phyloP scores from a whole-genome alignment of 2,888 invertebrate species.

The Zygothrica quintamaculata region DNA sequence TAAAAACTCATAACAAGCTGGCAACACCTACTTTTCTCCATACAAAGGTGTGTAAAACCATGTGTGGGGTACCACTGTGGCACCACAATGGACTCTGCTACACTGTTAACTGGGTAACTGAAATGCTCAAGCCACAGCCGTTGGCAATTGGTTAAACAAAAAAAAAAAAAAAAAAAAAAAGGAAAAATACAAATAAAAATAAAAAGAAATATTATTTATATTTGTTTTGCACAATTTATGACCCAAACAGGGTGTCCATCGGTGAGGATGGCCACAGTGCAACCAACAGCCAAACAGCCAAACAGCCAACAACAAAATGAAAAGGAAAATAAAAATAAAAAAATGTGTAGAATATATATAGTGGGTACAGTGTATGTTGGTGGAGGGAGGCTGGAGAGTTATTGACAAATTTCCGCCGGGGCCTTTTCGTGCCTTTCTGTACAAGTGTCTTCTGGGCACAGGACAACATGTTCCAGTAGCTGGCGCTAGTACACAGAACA shows the following conservation, averaged over 20 bases:
- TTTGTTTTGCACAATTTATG: constrained; percentile 71
- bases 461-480: constrained; percentile 71
- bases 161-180: too few species aligned
- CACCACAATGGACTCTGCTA: constrained; percentile 4
- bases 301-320: too few species aligned
- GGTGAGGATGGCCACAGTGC: not conserved
- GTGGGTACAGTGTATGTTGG: too few species aligned
- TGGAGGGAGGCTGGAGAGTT: constrained; percentile 9
- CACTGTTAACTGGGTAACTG: constrained; percentile 4
- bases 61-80: constrained; percentile 78
- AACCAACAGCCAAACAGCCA: too few species aligned
- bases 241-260: constrained; percentile 36
- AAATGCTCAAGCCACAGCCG: constrained; percentile 36
- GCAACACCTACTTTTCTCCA: constrained; percentile 80
- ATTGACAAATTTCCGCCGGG: constrained; percentile 80
- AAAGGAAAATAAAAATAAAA: too few species aligned
- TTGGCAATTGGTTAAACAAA: constrained; percentile 62
- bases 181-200: too few species aligned
- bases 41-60: constrained; percentile 63
- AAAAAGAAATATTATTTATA: constrained; percentile 59
- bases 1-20: constrained; percentile 83
- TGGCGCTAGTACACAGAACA: constrained; percentile 82
- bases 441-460: constrained; percentile 18
- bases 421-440: not conserved
- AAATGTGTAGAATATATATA: too few species aligned